phyloP scores from a whole-genome alignment of 2,888 invertebrate genomes.

The Ctena decussata region DNA sequence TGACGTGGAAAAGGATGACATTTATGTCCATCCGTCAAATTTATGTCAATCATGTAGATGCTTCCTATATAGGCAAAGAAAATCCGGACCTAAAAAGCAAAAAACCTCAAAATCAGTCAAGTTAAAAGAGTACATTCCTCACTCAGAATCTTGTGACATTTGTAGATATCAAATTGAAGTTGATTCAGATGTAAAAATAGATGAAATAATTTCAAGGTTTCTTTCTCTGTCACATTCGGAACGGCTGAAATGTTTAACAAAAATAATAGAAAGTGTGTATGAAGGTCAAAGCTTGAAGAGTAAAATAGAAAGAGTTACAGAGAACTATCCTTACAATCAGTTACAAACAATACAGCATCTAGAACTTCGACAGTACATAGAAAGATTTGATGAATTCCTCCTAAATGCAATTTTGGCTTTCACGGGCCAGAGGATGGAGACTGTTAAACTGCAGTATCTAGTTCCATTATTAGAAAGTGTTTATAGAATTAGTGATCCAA shows the following conservation, averaged over 20 bases:
- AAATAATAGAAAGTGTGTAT: neutral
- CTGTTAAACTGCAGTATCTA: neutral
- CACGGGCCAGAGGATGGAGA: neutral
- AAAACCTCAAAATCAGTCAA: neutral
- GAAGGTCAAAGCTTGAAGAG: neutral
- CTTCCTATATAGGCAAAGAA: neutral
- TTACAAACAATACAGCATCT: neutral
- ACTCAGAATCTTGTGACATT: neutral
- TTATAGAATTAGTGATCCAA: constrained; percentile 3
- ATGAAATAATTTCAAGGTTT: neutral
- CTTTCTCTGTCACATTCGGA: neutral
- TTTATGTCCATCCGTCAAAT: neutral
- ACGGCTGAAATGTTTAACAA: neutral
- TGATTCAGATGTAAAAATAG: neutral
- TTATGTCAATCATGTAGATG: neutral
- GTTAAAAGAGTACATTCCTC: neutral
- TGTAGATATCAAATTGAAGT: neutral
- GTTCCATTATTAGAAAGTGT: neutral
- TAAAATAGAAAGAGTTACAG: neutral
- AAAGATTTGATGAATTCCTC: neutral
- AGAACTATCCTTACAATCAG: neutral
- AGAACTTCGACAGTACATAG: neutral
- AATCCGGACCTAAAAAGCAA: neutral
- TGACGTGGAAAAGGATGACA: neutral
- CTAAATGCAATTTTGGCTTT: neutral